These are phyloP conservation scores for Cinclus cinclus DNA, from an alignment of 2,113 vertebrate genomes.

Conservation along the genomic window DNA sequence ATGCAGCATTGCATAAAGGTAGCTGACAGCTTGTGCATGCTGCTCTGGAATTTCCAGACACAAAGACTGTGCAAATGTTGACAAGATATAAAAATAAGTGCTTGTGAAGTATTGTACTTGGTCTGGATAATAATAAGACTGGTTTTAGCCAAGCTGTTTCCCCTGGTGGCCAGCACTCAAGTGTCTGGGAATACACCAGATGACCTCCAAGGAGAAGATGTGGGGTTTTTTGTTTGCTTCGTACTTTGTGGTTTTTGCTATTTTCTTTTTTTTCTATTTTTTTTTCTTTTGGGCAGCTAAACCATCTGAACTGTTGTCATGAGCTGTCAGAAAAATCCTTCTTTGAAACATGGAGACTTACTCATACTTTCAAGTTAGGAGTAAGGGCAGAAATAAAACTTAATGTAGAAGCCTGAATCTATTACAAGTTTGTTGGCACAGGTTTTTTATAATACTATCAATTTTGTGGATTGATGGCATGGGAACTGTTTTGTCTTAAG, in stretches of 20 bases:
- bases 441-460: not conserved
- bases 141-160: not conserved
- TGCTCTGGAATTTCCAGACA: slow-evolving; percentile 12
- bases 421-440: not conserved
- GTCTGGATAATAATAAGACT: not conserved
- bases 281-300: not conserved
- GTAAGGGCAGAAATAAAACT: not conserved
- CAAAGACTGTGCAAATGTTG: slow-evolving; percentile 1
- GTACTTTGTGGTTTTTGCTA: not conserved
- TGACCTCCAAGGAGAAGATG: not conserved
- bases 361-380: not conserved
- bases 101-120: not conserved
- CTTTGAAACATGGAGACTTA: not conserved
- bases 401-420: not conserved
- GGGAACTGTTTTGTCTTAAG: not conserved
- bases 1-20: not conserved
- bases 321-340: not conserved
- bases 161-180: not conserved
- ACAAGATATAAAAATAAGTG: not conserved
- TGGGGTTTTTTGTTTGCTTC: not conserved
- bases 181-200: not conserved
- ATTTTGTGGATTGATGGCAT: not conserved
- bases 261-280: not conserved
- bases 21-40: not conserved
- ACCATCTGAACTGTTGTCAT: not conserved